Evolutionary conservation across 1,140 invertebrate species (phyloP), one percentile per base, ranked within the genome.

Genomic region (Andricus grossulariae): DNA sequence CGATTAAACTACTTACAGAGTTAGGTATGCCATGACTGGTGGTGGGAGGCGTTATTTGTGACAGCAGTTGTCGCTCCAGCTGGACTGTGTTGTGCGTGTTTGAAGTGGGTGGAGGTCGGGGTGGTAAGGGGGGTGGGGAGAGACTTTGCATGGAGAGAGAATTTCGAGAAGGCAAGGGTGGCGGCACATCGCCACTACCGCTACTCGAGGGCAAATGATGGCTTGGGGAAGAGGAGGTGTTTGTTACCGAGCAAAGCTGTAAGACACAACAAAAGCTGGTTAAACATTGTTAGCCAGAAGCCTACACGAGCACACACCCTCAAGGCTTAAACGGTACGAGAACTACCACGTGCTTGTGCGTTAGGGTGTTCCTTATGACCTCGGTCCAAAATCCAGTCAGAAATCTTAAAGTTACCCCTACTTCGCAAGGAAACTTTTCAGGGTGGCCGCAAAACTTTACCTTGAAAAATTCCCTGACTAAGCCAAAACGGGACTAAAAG

Each of bases 131-230:
- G 78, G 90, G 91, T 74, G 89, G 89, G 83, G 90, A 91, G 76
- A 89, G 88, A 84, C 86, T 89, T 87, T 89, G 90, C 90, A 89
- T 89, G 86, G 90, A 89, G 54, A 92, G 80, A 87, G 92, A 90
- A 88, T 93, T 92, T 81, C 94, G 92, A 79, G 93, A 93, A 54
- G 94, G 94, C 77, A 94, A 84, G 77, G 94, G 94, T 80, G 94
- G 94, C 76, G 94, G 93, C 77, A 88, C 81, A 82, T 91, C 91
- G 79, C 84, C 84, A 82, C 85, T 82, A 83, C 82, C 82, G 83
- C 85, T 86, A 83, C 86, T 88, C 80, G 83, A 85, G 84, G 87
- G 83, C 84, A 88, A 86, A 83, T 88, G 89, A 87, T 88, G 87
- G 83, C 87, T 87, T 84, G 89, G 85, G 84, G 88, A 86, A 87